Base-by-base conservation (phyloP, 2,797 vertebrate genomes). In the Epinephelus coioides region DNA sequence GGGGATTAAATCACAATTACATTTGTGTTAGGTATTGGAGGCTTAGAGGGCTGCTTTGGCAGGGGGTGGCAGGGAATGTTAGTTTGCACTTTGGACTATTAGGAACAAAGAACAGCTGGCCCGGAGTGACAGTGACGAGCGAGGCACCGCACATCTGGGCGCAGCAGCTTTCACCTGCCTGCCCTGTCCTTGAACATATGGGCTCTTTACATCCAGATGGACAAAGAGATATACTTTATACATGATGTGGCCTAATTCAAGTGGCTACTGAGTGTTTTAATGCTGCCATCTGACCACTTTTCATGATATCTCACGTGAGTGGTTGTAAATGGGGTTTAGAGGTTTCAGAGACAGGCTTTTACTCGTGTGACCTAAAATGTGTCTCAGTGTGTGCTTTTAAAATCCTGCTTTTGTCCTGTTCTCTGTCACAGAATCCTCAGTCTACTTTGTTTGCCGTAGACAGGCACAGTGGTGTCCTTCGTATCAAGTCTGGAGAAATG, bases 391-490 rank as follows among this genome's bases (percentile, higher is more conserved):
- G 51, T 66, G 19, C 60, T 83, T 84, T 82, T 65, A 67, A 86
- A 82, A 64, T 51, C 17, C 51, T 50, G 49, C 44, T 49, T 88
- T 81, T 86, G 69, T 81, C 68, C 46, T 53, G 12, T 40, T 69
- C 19, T 85, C 15, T 78, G 53, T 86, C 78, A 6, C 91, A 95
- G 94, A 91, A 86, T 72, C 50, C 85, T 5, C 90, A 86, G 84
- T 40, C 92, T 79, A 88, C 88, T 79, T 94, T 96, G 86, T 99
- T 99, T 73, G 83, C 96, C 17, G 86, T 99, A 65, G 97, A 99
- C 88, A 96, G 93, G 73, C 96, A 99, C 78, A 99, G 96, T 0
- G 98, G 98, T 0, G 95, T 99, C 62, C 93, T 99, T 56, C 95
- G 96, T 65, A 96, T 99, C 86, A 98, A 96, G 91, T 65, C 93